Evolutionary conservation across 2,797 vertebrate genomes (phyloP).

Genomic region (Eidolon dupreanum): DNA sequence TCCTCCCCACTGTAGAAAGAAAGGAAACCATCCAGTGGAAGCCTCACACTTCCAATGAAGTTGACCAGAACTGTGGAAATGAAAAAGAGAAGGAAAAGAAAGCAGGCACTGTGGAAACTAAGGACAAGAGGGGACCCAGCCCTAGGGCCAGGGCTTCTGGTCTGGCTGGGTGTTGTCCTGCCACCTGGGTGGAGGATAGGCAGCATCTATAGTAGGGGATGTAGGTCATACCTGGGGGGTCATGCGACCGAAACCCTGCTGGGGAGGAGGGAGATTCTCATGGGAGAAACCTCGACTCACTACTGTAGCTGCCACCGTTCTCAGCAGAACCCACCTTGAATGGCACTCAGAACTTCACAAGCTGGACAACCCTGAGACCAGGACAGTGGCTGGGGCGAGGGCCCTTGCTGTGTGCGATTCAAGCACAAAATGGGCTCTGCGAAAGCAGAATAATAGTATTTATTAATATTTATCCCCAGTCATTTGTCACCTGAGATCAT

Average conservation of each 20-base stretch:
- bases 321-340: neutral
- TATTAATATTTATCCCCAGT: too few relatives aligned
- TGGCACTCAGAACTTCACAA: rapidly evolving
- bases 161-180: too few relatives aligned
- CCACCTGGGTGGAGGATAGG: neutral
- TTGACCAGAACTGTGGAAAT: neutral
- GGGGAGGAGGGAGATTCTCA: neutral
- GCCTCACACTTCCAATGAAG: neutral
- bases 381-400: rapidly evolving
- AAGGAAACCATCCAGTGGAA: neutral
- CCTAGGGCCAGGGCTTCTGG: neutral
- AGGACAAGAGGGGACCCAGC: neutral
- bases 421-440: neutral
- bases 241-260: neutral
- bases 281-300: neutral
- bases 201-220: neutral
- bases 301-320: too few relatives aligned
- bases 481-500: neutral
- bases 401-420: neutral
- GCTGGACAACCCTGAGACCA: neutral
- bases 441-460: neutral
- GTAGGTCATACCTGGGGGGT: neutral
- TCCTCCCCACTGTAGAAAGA: neutral
- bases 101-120: neutral
- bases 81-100: neutral